phyloP scores from a whole-genome alignment of 2,113 vertebrate genomes.

The Chamaetylas fuelleborni region DNA sequence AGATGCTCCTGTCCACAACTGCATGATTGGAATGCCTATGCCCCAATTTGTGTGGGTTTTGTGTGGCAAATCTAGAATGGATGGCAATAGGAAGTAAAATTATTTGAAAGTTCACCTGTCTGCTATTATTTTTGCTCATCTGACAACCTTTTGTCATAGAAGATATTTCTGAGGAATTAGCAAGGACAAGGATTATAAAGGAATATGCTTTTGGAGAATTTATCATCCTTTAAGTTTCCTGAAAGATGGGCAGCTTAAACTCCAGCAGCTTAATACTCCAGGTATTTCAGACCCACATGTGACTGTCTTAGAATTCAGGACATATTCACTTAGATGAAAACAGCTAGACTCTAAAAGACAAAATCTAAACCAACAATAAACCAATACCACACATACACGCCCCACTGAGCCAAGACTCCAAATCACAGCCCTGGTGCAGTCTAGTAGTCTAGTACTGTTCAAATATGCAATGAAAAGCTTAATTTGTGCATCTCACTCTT shows the following conservation, averaged over 20 bases:
- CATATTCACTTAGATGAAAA: not conserved
- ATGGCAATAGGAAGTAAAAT: not conserved
- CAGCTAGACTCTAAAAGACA: not conserved
- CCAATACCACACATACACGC: too few relatives aligned
- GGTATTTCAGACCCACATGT: not conserved
- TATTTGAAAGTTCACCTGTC: not conserved
- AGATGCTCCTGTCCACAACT: not conserved
- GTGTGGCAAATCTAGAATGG: not conserved
- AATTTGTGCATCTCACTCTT: not conserved
- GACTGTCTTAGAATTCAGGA: not conserved
- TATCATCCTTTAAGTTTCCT: not conserved
- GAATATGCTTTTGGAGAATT: not conserved
- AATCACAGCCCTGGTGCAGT: not conserved
- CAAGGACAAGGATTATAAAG: not conserved
- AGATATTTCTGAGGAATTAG: not conserved
- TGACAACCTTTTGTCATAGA: not conserved
- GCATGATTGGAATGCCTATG: not conserved
- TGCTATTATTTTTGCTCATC: not conserved
- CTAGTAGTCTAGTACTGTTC: not conserved
- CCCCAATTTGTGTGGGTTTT: fast-evolving
- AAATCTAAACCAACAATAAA: not conserved
- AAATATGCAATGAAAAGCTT: not conserved
- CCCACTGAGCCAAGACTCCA: not conserved
- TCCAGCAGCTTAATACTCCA: not conserved
- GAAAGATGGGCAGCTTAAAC: not conserved